Evolutionary conservation across 2,797 vertebrate genomes (phyloP).

Genomic region (Acanthurus tractus): DNA sequence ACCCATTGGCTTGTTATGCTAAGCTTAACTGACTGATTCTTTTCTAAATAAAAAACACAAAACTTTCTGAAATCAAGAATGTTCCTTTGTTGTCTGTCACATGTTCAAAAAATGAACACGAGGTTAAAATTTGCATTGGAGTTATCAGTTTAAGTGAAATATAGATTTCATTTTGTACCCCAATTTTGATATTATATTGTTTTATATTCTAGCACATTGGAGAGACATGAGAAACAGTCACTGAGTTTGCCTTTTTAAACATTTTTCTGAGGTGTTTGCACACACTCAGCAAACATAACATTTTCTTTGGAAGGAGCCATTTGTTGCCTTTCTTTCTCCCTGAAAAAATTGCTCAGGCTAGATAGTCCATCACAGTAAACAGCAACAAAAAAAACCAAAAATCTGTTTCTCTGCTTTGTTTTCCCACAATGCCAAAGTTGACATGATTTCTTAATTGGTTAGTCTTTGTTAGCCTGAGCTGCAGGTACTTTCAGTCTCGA

Average conservation of each 20-base stretch:
- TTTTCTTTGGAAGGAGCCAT: background rate
- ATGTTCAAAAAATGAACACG: too few species aligned
- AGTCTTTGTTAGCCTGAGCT: background rate
- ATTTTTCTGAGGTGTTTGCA: background rate
- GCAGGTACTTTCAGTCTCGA: conserved; percentile 4
- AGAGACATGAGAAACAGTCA: background rate
- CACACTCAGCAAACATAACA: background rate
- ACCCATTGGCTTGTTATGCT: background rate
- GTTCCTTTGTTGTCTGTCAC: background rate
- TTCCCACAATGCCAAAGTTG: background rate
- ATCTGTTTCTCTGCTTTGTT: conserved; percentile 12
- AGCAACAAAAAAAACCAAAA: conserved; percentile 2
- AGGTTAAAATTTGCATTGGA: too few species aligned
- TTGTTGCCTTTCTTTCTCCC: background rate
- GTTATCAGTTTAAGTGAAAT: too few species aligned
- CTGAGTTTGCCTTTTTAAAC: background rate
- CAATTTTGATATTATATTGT: too few species aligned
- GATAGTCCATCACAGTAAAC: conserved; percentile 2
- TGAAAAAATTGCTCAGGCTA: background rate
- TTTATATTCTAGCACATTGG: too few species aligned
- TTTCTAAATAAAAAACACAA: too few species aligned
- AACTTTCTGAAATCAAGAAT: background rate
- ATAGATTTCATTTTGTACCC: too few species aligned
- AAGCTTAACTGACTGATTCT: too few species aligned
- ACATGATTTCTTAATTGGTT: background rate